phyloP scores from a whole-genome alignment of 2,888 invertebrate species.

The Strigamia maritima region DNA sequence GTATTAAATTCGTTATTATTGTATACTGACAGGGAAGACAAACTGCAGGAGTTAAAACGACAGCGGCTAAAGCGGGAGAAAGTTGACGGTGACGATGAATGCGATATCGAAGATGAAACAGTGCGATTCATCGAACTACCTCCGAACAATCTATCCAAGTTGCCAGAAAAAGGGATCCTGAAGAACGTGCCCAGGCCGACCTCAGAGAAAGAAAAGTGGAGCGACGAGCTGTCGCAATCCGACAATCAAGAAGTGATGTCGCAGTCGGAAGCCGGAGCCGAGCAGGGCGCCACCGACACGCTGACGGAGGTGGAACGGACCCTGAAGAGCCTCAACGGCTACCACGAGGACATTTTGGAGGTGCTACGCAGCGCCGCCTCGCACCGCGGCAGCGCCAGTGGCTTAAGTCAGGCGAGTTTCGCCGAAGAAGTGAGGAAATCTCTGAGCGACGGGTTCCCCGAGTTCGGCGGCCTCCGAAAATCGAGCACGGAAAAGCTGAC shows the following conservation, averaged over 20 bases:
- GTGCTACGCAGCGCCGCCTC: conserved; percentile 78
- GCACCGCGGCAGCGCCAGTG: conserved; percentile 45
- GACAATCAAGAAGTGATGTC: conserved; percentile 67
- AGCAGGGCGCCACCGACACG: conserved; percentile 49
- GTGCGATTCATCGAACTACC: conserved; percentile 78
- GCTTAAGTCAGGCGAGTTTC: conserved; percentile 60
- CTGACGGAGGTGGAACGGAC: conserved; percentile 65
- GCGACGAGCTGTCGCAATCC: conserved; percentile 60
- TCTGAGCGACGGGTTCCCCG: conserved; percentile 59
- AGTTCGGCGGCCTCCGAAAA: conserved; percentile 45
- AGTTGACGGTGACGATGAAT: conserved; percentile 65
- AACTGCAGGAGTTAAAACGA: conserved; percentile 71
- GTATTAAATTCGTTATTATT: neutral
- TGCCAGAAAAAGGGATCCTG: conserved; percentile 86
- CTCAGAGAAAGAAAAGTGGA: conserved; percentile 70
- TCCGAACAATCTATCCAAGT: conserved; percentile 69
- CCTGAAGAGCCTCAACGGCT: conserved; percentile 83
- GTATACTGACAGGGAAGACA: conserved; percentile 67
- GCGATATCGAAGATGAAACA: conserved; percentile 71
- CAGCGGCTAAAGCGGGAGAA: conserved; percentile 52
- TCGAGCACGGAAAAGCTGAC: conserved; percentile 43
- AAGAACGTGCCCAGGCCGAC: conserved; percentile 68
- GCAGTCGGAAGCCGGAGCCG: conserved; percentile 59
- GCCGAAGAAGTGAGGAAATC: conserved; percentile 69
- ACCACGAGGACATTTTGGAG: conserved; percentile 86